Percentiles rank a stretch among this genome's conserved stretches.
Conservation (phyloP, 2,797 vertebrate genomes). For the Notoglanidium macrostoma region DNA sequence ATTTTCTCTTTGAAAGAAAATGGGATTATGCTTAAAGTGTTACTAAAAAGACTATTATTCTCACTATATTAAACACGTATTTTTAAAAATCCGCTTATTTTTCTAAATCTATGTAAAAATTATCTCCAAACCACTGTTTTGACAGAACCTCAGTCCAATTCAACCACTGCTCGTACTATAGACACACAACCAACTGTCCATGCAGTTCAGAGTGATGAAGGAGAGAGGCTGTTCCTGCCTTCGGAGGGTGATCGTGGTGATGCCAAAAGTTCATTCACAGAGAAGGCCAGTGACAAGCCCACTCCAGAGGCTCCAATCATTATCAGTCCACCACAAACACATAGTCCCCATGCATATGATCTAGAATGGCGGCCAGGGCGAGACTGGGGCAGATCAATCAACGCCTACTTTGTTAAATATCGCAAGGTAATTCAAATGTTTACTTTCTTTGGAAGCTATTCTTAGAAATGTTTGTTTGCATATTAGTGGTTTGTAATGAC, state of each 20-base stretch:
- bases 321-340: conserved; percentile 90
- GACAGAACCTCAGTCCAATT: conserved; percentile 69
- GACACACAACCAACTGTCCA: conserved; percentile 62
- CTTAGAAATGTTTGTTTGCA: neutral
- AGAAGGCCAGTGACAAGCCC: conserved; percentile 63
- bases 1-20: neutral
- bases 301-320: conserved; percentile 93
- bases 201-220: conserved; percentile 76
- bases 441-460: neutral
- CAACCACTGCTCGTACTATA: conserved; percentile 54
- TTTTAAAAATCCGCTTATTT: neutral
- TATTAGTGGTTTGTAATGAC: neutral
- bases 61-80: neutral
- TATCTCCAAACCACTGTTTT: neutral
- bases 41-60: neutral
- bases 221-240: conserved; percentile 58
- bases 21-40: neutral
- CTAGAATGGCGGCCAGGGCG: conserved; percentile 89
- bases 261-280: conserved; percentile 34
- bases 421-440: conserved; percentile 82
- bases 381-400: conserved; percentile 86
- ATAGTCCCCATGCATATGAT: conserved; percentile 84
- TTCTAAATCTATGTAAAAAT: neutral
- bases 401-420: conserved; percentile 94
- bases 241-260: conserved; percentile 53